phyloP scores from a whole-genome alignment of 1,140 invertebrate genomes.

The Hycleus phaleratus region DNA sequence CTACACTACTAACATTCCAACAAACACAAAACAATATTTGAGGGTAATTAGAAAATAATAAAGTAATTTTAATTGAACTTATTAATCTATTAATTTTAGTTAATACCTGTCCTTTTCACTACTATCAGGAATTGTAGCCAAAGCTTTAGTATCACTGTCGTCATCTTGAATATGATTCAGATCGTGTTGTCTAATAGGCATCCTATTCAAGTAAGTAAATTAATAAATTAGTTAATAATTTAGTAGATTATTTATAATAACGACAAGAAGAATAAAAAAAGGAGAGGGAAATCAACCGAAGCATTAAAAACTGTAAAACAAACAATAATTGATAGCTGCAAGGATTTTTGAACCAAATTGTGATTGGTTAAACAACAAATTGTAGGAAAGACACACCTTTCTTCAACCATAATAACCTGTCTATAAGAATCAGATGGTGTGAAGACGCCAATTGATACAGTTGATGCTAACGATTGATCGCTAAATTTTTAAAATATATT shows the following conservation, averaged over 20 bases:
- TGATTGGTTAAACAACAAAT: background rate
- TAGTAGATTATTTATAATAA: too few species aligned
- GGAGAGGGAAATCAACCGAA: too few species aligned
- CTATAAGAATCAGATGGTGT: constrained; percentile 28
- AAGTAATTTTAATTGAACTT: background rate
- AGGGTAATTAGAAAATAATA: background rate
- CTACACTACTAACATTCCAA: constrained; percentile 29
- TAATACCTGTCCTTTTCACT: constrained; percentile 31
- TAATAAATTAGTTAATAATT: too few species aligned
- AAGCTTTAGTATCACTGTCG: constrained; percentile 29
- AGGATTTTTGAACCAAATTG: too few species aligned
- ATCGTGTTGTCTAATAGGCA: too few species aligned
- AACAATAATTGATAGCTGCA: too few species aligned
- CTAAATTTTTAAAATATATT: constrained; percentile 5
- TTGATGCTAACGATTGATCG: constrained; percentile 9
- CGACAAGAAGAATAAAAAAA: too few species aligned
- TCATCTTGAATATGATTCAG: constrained; percentile 1
- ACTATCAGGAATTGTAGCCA: constrained; percentile 25
- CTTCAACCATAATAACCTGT: constrained; percentile 4
- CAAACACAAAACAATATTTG: constrained; percentile 1
- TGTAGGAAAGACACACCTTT: constrained; percentile 20
- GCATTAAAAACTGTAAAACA: too few species aligned
- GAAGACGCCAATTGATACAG: constrained; percentile 17
- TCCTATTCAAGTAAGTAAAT: too few species aligned
- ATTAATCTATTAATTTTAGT: constrained; percentile 6